Evolutionary conservation across 2,888 invertebrate species (phyloP).

Genomic region (Pristionchus arcanus): DNA sequence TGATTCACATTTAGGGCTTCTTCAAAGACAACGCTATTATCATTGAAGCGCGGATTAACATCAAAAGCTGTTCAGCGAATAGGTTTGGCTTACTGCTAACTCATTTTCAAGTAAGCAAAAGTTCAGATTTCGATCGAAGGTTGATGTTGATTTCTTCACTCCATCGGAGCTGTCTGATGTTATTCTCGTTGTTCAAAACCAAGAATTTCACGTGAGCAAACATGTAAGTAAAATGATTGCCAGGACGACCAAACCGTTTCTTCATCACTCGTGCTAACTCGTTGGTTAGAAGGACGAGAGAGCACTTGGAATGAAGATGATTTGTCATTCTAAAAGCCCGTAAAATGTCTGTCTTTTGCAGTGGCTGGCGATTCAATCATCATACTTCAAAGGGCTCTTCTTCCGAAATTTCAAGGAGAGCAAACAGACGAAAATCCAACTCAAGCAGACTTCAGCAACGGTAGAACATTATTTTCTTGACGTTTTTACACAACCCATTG

Average conservation of each 20-base stretch:
- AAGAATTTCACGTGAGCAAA: not conserved
- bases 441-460: not conserved
- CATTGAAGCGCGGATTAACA: not conserved
- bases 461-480: not conserved
- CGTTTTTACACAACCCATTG: not conserved
- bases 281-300: too few species aligned
- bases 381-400: not conserved
- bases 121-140: not conserved
- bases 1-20: not conserved
- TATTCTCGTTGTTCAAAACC: not conserved
- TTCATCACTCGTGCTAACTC: too few species aligned
- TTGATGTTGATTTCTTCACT: not conserved
- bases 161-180: not conserved
- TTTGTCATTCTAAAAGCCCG: too few species aligned
- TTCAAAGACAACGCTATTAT: not conserved
- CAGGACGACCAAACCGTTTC: not conserved
- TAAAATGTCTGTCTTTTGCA: not conserved
- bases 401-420: constrained; percentile 3
- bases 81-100: not conserved
- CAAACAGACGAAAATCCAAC: not conserved
- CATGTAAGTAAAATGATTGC: not conserved
- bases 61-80: not conserved
- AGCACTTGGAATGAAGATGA: too few species aligned
- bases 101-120: not conserved
- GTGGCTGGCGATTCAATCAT: not conserved